Conservation (phyloP, 2,113 vertebrate species). For the Calypte anna region DNA sequence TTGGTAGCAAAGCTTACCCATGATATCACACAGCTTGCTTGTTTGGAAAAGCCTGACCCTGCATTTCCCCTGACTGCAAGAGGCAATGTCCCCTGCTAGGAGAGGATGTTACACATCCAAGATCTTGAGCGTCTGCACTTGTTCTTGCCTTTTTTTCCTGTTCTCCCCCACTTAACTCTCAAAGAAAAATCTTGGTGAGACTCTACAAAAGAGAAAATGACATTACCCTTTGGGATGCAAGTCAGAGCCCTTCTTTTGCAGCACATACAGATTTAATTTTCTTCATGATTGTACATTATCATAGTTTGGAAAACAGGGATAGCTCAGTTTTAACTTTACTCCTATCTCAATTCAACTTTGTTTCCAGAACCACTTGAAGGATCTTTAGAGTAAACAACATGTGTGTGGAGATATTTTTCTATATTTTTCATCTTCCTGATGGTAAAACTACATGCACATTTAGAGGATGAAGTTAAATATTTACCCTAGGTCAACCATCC, state of each 20-base stretch:
- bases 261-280: not conserved
- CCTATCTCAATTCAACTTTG: not conserved
- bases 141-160: not conserved
- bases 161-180: not conserved
- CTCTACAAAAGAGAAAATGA: not conserved
- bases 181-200: not conserved
- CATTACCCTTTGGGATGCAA: rapidly evolving
- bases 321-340: not conserved
- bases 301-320: not conserved
- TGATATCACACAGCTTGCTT: not conserved
- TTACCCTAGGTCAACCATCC: constrained; percentile 40
- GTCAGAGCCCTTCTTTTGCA: not conserved
- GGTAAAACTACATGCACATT: constrained; percentile 20
- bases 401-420: not conserved
- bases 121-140: not conserved
- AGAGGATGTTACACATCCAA: constrained; percentile 1
- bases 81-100: constrained; percentile 11
- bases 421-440: constrained; percentile 6
- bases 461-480: constrained; percentile 60
- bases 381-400: not conserved
- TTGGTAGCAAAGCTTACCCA: not conserved
- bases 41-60: constrained; percentile 49
- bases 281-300: not conserved
- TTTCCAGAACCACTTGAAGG: not conserved
- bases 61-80: not conserved